Evolutionary conservation across 2,113 vertebrate genomes (phyloP).

Genomic region (Meles meles): DNA sequence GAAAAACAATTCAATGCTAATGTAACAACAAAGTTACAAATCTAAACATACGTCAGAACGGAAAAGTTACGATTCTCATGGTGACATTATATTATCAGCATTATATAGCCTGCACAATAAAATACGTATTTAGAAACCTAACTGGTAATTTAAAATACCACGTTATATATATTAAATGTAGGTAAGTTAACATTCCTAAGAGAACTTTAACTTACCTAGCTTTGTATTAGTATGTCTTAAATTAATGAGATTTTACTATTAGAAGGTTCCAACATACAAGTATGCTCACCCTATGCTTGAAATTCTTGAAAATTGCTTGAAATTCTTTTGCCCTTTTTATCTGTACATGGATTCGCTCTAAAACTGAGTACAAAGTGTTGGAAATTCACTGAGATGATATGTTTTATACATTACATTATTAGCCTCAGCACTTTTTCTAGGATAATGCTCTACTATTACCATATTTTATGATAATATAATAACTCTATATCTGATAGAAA

Average conservation of each 20-base stretch:
- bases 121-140: constrained; percentile 65
- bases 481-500: constrained; percentile 53
- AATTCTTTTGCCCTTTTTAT: neutral
- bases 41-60: constrained; percentile 45
- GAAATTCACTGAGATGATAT: neutral
- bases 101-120: constrained; percentile 41
- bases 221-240: constrained; percentile 35
- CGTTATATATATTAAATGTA: constrained; percentile 64
- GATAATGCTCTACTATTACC: constrained; percentile 44
- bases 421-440: constrained; percentile 19
- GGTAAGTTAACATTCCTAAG: constrained; percentile 47
- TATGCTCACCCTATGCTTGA: neutral
- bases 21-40: constrained; percentile 61
- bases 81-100: constrained; percentile 50
- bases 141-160: constrained; percentile 65
- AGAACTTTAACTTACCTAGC: constrained; percentile 47
- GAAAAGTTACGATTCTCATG: constrained; percentile 64
- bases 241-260: constrained; percentile 33
- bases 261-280: neutral
- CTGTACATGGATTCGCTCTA: neutral
- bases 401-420: constrained; percentile 50
- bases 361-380: neutral
- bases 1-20: constrained; percentile 26
- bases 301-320: neutral
- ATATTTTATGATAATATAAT: constrained; percentile 62